These are phyloP conservation scores for Alentia gelatinosa DNA, from an alignment of 2,888 invertebrate species.

Conservation along the genomic window DNA sequence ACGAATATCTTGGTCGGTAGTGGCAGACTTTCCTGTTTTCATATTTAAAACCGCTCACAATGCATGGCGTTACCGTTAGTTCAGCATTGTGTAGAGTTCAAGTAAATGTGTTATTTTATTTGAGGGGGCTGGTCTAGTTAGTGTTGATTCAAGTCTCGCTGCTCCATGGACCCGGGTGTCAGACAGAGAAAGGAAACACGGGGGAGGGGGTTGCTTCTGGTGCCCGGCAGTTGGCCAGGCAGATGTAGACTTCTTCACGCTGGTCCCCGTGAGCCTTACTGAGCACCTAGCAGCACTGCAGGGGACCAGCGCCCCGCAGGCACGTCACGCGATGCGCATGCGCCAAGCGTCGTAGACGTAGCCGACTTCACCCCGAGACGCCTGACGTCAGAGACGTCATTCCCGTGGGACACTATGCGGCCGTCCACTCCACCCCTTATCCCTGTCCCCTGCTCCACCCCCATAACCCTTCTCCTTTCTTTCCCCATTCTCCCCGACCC, in stretches of 20 bases:
- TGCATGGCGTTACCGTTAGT: no score
- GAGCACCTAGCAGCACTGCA: neutral
- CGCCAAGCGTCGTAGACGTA: neutral
- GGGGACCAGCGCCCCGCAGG: constrained; percentile 16
- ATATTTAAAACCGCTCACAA: no score
- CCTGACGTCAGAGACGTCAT: constrained; percentile 24
- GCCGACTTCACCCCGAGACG: neutral
- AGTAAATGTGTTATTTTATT: neutral
- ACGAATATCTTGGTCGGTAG: no score
- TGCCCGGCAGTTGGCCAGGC: constrained; percentile 13
- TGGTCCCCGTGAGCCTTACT: neutral
- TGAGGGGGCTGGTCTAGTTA: neutral
- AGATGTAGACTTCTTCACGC: constrained; percentile 8
- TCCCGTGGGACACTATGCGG: neutral
- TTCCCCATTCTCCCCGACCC: neutral
- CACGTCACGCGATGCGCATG: constrained; percentile 30
- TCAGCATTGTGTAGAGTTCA: no score
- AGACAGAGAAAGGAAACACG: neutral
- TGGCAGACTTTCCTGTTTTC: no score
- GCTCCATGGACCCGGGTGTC: neutral
- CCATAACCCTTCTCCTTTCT: neutral
- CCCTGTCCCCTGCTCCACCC: neutral
- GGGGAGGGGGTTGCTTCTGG: neutral
- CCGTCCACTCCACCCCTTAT: neutral
- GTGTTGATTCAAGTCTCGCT: neutral